phyloP scores from a whole-genome alignment of 2,113 vertebrate genomes.

The Phrynosoma blainvillii region DNA sequence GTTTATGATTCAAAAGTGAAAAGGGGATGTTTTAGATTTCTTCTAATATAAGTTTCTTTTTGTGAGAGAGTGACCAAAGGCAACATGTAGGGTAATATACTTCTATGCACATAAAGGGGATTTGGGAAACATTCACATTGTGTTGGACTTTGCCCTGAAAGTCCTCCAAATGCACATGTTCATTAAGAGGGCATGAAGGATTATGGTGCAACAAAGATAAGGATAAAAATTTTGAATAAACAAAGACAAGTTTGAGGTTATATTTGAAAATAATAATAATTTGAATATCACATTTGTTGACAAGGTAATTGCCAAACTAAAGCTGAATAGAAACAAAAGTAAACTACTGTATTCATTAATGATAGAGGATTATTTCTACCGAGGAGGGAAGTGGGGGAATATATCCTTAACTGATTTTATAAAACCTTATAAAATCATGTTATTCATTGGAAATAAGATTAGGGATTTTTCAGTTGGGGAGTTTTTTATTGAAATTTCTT shows the following conservation, averaged over 20 bases:
- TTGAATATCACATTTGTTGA: no score
- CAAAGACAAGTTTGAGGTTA: not conserved
- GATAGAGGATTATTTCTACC: not conserved
- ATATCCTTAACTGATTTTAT: not conserved
- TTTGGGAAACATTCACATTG: not conserved
- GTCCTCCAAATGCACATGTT: not conserved
- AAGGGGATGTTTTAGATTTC: not conserved
- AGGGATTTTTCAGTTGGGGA: not conserved
- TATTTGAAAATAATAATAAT: no score
- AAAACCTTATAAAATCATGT: not conserved
- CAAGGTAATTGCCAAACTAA: no score
- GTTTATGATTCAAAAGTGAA: not conserved
- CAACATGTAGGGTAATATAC: not conserved
- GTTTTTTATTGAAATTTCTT: no score
- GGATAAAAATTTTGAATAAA: not conserved
- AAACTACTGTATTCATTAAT: no score
- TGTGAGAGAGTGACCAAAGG: not conserved
- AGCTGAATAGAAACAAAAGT: no score
- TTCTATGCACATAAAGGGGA: not conserved
- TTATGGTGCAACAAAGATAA: not conserved
- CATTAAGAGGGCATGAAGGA: not conserved
- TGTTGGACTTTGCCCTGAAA: not conserved
- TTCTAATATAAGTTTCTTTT: not conserved
- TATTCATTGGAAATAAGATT: not conserved
- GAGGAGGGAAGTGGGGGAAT: not conserved